Conservation (phyloP, 2,888 invertebrate genomes). For the Sipha maydis region DNA sequence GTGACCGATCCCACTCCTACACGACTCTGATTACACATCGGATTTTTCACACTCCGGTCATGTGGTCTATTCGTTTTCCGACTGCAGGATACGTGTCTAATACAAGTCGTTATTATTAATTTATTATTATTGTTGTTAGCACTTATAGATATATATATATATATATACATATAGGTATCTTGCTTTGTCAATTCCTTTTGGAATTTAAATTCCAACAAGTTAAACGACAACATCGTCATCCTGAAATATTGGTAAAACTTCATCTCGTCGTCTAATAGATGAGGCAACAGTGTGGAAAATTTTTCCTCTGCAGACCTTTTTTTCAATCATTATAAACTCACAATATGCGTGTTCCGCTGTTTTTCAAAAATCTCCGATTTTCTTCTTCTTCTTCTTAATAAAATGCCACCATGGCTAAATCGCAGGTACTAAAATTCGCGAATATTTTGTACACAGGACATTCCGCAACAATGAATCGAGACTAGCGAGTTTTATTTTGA, state of each 20-base stretch:
- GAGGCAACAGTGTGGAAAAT: no score
- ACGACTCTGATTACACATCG: conserved; percentile 3
- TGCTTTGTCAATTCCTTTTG: background rate
- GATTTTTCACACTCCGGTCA: background rate
- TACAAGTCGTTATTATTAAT: background rate
- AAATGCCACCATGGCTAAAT: background rate
- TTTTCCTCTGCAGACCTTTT: no score
- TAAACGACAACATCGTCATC: background rate
- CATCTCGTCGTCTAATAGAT: background rate
- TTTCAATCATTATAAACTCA: background rate
- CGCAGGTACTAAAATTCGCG: no score
- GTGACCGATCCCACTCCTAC: background rate
- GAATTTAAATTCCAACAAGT: background rate
- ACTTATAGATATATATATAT: no score
- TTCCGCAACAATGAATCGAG: no score
- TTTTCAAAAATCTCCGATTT: background rate
- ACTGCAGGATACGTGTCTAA: background rate
- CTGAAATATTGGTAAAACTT: background rate
- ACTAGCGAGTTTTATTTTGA: no score
- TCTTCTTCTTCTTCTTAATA: conserved; percentile 8
- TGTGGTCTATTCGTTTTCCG: background rate
- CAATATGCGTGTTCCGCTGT: conserved; percentile 11
- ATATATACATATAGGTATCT: background rate
- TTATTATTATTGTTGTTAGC: background rate
- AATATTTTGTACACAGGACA: no score